These are phyloP conservation scores for Pandemis cinnamomeana DNA, from an alignment of 2,888 invertebrate genomes.

Conservation along the genomic window DNA sequence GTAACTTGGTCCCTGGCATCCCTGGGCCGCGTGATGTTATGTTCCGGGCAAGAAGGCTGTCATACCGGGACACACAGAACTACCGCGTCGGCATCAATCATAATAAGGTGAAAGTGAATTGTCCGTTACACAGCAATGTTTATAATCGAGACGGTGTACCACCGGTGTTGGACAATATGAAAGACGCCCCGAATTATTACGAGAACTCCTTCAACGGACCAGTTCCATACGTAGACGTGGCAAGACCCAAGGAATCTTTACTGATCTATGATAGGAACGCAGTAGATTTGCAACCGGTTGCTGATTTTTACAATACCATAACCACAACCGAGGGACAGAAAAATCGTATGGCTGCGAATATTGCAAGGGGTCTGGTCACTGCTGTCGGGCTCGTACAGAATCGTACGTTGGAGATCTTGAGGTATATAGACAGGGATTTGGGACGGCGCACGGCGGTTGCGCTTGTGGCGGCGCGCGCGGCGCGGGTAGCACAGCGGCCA, in stretches of 20 bases:
- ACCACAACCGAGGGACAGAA: slow-evolving; percentile 43
- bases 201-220: slow-evolving; percentile 97
- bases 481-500: not conserved
- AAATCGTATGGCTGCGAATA: slow-evolving; percentile 48
- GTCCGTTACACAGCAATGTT: not conserved
- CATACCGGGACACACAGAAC: slow-evolving; percentile 4
- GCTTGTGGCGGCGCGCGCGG: not conserved
- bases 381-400: not conserved
- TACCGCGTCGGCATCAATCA: not conserved
- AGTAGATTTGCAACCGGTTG: slow-evolving; percentile 82
- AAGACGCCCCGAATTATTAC: slow-evolving; percentile 95
- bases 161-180: slow-evolving; percentile 90
- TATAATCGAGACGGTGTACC: slow-evolving; percentile 82
- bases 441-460: not conserved
- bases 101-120: slow-evolving; percentile 4
- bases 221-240: slow-evolving; percentile 81
- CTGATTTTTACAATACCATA: slow-evolving; percentile 86
- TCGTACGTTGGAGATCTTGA: not conserved
- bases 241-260: slow-evolving; percentile 45
- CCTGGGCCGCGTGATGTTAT: slow-evolving; percentile 78
- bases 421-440: not conserved
- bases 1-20: slow-evolving; percentile 69
- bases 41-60: not conserved
- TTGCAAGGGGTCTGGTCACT: slow-evolving; percentile 19
- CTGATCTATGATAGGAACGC: slow-evolving; percentile 49